Evolutionary conservation across 1,140 invertebrate species (phyloP).

Genomic region (Cardiocondyla obscurior): DNA sequence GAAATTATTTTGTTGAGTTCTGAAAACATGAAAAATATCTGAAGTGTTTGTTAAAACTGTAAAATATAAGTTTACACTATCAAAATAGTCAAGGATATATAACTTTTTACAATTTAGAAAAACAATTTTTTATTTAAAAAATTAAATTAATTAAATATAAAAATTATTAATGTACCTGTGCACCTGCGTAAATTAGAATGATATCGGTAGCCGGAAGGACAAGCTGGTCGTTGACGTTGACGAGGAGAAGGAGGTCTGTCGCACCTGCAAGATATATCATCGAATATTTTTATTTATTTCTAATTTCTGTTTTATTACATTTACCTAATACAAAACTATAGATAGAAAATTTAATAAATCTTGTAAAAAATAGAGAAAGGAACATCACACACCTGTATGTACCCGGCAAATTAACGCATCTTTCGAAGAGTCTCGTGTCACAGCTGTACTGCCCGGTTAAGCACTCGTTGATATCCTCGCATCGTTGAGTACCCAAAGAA

Average conservation of each 20-base stretch:
- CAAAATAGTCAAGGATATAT: background rate
- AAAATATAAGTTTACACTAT: background rate
- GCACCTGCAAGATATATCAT: slow-evolving; percentile 47
- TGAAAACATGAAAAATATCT: slow-evolving; percentile 46
- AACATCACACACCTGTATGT: slow-evolving; percentile 84
- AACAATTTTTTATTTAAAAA: background rate
- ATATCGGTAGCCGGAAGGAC: slow-evolving; percentile 92
- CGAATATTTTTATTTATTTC: background rate
- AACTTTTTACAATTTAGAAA: slow-evolving; percentile 15
- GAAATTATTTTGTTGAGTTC: slow-evolving; percentile 9
- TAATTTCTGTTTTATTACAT: background rate
- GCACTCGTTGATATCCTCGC: slow-evolving; percentile 88
- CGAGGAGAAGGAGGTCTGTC: slow-evolving; percentile 70
- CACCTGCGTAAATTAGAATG: slow-evolving; percentile 88
- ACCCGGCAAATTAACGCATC: slow-evolving; percentile 85
- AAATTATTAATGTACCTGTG: slow-evolving; percentile 84
- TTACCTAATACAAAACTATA: background rate
- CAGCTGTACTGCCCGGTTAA: slow-evolving; percentile 75
- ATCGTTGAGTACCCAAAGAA: slow-evolving; percentile 77
- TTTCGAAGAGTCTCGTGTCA: slow-evolving; percentile 82
- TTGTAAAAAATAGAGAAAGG: background rate
- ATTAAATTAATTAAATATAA: background rate
- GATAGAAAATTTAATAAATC: background rate
- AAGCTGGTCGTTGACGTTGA: slow-evolving; percentile 81
- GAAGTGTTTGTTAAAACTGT: slow-evolving; percentile 9